Evolutionary conservation across 2,113 vertebrate species (phyloP).

Genomic region (Bathybates hornii): DNA sequence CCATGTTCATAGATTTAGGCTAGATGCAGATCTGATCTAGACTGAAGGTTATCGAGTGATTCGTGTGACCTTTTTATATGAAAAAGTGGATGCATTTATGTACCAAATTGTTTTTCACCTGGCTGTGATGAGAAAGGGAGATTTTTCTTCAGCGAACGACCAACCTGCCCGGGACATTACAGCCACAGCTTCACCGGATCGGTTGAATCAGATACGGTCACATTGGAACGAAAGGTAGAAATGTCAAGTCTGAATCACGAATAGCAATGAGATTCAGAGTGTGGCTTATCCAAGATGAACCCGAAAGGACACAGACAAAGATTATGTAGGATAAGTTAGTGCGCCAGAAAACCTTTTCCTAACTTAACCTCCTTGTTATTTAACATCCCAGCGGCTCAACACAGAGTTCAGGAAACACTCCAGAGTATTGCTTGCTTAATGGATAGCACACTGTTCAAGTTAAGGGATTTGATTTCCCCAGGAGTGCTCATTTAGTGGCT

Average conservation of each 20-base stretch:
- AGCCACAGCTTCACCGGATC: not conserved
- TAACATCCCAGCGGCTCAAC: not conserved
- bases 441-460: not conserved
- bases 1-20: not conserved
- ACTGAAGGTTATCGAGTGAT: not conserved
- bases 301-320: slow-evolving; percentile 19
- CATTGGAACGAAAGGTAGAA: slow-evolving; percentile 43
- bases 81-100: not conserved
- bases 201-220: slow-evolving; percentile 28
- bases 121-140: not conserved
- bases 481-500: not conserved
- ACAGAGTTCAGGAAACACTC: not conserved
- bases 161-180: not conserved
- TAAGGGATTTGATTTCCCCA: not conserved
- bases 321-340: slow-evolving; percentile 9
- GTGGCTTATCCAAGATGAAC: not conserved
- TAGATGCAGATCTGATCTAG: not conserved
- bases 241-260: slow-evolving; percentile 46
- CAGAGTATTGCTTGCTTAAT: not conserved
- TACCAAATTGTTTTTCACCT: not conserved
- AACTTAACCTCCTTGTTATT: slow-evolving; percentile 6
- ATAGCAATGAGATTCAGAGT: slow-evolving; percentile 33
- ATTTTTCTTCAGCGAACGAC: not conserved
- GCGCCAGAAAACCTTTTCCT: not conserved
- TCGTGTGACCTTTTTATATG: not conserved